A percentile compares a stretch with the other conserved stretches of the same genome.
These are phyloP conservation scores for Scaptomyza montana DNA, from an alignment of 1,140 invertebrate species.

Conservation along the genomic window DNA sequence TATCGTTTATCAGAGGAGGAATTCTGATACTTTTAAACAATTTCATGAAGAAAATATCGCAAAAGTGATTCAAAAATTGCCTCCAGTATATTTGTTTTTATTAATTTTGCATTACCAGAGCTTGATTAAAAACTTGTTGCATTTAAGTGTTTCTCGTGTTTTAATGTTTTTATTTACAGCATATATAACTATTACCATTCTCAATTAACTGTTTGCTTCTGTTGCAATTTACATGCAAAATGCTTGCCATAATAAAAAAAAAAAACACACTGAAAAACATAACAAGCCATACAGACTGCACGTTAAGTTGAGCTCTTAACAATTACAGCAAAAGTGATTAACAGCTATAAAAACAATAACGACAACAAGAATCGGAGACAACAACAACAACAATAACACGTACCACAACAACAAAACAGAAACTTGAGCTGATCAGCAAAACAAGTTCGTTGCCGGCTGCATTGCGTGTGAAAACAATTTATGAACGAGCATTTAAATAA, in stretches of 20 bases:
- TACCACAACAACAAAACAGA: no score
- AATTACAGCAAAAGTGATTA: conserved; percentile 72
- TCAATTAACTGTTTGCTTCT: conserved; percentile 23
- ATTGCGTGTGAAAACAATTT: conserved; percentile 66
- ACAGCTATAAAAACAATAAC: conserved; percentile 42
- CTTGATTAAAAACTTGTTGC: background rate
- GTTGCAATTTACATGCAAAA: conserved; percentile 23
- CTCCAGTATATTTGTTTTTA: no score
- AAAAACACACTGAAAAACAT: background rate
- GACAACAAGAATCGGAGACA: conserved; percentile 28
- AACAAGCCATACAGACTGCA: conserved; percentile 35
- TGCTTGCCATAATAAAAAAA: conserved; percentile 6
- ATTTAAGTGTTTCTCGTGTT: background rate
- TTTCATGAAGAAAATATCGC: background rate
- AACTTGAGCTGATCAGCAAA: conserved; percentile 35
- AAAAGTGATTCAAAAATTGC: no score
- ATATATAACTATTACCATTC: background rate
- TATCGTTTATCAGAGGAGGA: no score
- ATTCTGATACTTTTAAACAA: no score
- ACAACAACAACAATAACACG: conserved; percentile 27
- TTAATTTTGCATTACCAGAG: background rate
- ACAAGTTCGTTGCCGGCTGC: conserved; percentile 37
- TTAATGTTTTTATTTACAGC: background rate
- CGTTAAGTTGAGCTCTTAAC: conserved; percentile 67
- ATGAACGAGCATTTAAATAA: conserved; percentile 56